Base-by-base conservation (phyloP, 2,797 vertebrate genomes). In the Pampus argenteus region DNA sequence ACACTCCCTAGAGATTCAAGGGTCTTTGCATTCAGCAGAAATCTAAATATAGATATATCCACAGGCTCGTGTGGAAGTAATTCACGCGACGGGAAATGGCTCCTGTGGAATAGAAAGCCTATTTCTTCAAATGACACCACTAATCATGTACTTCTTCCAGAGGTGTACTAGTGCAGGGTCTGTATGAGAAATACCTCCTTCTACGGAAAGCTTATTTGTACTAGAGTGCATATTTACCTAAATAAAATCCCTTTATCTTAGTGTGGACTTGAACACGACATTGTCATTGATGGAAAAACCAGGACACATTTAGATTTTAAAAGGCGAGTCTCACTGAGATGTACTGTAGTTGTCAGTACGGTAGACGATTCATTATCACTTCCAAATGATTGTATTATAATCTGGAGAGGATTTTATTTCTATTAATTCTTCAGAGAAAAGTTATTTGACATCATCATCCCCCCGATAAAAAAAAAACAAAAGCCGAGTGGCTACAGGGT, bases 11-110 rank as follows among this genome's bases (percentile, higher is more conserved):
- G 15, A 60, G 55, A 68, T 65, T 26, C 47, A 20, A 57, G 15
- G 0, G 6, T 38, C 36, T 76, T 55, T 56, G 45, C 36, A 31
- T 85, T 82, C 61, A 74, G 54, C 77, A 28, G 6, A 42, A 66
- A 59, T 76, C 47, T 82, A 81, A 72, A 90, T 83, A 86, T 77
- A 80, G 67, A 63, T 14, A n/a, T 44, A 76, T 79, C 67, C 40
- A 74, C 63, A n/a, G 56, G 75, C 61, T 86, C 57, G 45, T 59
- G 45, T 78, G 38, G 5, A 86, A 42, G 74, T 71, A 67, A 83
- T 82, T 66, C 61, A 55, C 34, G 15, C 51, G 73, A 71, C 68
- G 76, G 76, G 73, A 84, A 85, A 76, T 71, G 44, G 48, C 60
- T 78, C 51, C 67, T 22, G 47, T 83, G 64, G 52, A 78, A 79